Base-by-base conservation (phyloP, 2,113 vertebrate species). In the Propithecus coquereli region DNA sequence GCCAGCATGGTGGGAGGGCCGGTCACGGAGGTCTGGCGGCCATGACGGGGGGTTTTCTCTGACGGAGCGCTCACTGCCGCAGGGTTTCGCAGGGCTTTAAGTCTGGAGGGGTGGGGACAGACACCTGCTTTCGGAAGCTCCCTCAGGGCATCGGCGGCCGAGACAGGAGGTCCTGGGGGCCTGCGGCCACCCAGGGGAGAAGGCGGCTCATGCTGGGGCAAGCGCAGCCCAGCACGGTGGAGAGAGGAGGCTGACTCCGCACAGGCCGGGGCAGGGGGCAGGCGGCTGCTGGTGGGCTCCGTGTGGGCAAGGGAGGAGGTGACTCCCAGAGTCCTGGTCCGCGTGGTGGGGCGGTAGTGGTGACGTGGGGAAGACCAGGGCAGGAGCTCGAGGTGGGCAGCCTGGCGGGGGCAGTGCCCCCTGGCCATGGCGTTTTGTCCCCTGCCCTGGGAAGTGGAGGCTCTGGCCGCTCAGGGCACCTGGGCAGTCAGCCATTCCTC, bases 1-100 rank as follows among this genome's bases (percentile, higher is more conserved):
- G 37, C n/a, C 13, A 4, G 30, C 5, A 0, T 13, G 50, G 16
- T 3, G 2, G 23, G 17, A 1, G 27, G 18, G 52, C 10, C 0
- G 12, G 6, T 37, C 16, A 0, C 14, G 0, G 0, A 34, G 80
- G 16, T n/a, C 45, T 23, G 37, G 14, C 2, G n/a, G 32, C 76
- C 54, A 52, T 27, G 7, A 3, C 18, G 43, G 27, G 27, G 11
- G 14, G 47, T 22, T 37, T n/a, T 30, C 4, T 43, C 11, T 0
- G 11, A 8, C 11, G n/a, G 54, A 2, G 1, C 0, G 1, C 25
- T 43, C 4, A 0, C 4, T 43, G 54, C 80, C 0, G 0, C 23
- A 25, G 79, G 70, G 3, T 34, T 2, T 20, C 82, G 11, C 50
- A n/a, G 79, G 47, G 34, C 20, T 74, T n/a, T 11, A 4, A 10